Percentiles rank a stretch among this genome's conserved stretches.
Evolutionary conservation across 2,797 vertebrate genomes (phyloP).

Genomic region (Melanotaenia trifasciata): DNA sequence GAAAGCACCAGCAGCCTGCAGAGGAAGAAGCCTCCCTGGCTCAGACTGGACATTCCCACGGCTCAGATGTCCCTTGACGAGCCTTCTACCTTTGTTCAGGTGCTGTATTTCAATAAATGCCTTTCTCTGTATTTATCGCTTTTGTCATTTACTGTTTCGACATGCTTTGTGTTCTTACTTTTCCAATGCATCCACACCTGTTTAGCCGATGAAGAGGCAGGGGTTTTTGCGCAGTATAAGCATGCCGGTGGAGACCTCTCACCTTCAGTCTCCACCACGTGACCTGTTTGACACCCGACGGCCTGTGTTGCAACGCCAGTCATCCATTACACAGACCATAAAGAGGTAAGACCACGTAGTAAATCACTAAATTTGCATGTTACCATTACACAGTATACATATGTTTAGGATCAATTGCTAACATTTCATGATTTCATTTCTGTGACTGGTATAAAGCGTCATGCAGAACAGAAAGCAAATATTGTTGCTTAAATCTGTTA

Average conservation of each 20-base stretch:
- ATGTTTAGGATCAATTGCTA: slow-evolving; percentile 11
- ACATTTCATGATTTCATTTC: slow-evolving; percentile 6
- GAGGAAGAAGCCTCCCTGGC: slow-evolving; percentile 97
- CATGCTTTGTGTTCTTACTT: background rate
- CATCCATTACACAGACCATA: slow-evolving; percentile 98
- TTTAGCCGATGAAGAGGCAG: slow-evolving; percentile 89
- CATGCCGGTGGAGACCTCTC: slow-evolving; percentile 92
- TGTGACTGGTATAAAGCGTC: background rate
- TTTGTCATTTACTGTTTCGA: slow-evolving; percentile 5
- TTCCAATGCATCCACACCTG: background rate
- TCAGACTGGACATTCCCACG: slow-evolving; percentile 93
- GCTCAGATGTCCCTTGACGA: slow-evolving; percentile 85
- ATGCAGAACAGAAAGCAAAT: background rate
- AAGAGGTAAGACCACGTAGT: slow-evolving; percentile 86
- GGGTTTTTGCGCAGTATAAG: slow-evolving; percentile 93
- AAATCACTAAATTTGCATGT: background rate
- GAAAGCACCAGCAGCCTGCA: slow-evolving; percentile 97
- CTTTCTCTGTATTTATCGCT: background rate
- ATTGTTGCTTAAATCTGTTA: background rate
- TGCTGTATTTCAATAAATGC: slow-evolving; percentile 51
- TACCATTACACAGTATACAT: background rate
- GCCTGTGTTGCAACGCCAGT: slow-evolving; percentile 90
- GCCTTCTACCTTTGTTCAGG: slow-evolving; percentile 88
- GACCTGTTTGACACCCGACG: slow-evolving; percentile 86
- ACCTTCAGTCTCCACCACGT: slow-evolving; percentile 85